Conservation (phyloP, 2,113 vertebrate genomes). For the Calypte anna region DNA sequence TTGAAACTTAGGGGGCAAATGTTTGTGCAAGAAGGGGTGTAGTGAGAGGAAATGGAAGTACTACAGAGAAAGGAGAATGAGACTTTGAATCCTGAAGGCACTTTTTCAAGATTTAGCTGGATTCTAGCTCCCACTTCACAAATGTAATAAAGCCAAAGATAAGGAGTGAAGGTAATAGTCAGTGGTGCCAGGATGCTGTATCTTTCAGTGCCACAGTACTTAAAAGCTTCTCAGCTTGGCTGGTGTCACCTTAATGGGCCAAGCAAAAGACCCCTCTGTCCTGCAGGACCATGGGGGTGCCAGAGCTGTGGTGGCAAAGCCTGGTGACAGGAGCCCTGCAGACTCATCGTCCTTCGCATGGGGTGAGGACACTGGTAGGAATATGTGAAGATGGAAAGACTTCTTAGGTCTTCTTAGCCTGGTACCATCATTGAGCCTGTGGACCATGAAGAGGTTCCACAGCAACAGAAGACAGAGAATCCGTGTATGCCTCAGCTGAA, state of each 20-base stretch:
- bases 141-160: neutral
- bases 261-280: neutral
- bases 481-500: neutral
- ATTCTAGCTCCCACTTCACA: neutral
- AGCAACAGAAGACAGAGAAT: neutral
- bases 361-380: neutral
- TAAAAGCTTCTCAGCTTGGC: neutral
- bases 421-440: neutral
- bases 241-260: neutral
- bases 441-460: neutral
- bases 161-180: neutral
- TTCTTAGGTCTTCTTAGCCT: neutral
- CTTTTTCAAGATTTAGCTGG: neutral
- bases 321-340: neutral
- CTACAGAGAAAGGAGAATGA: neutral
- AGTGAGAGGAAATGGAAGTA: neutral
- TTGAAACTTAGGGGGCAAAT: neutral
- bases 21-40: neutral
- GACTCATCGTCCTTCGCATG: neutral
- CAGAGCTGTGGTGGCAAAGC: neutral
- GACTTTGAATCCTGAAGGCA: neutral
- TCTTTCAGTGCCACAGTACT: neutral
- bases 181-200: neutral
- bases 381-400: neutral
- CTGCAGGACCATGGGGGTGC: accelerated